These are phyloP conservation scores for Ascaphus truei DNA, from an alignment of 2,113 vertebrate species.

Conservation along the genomic window DNA sequence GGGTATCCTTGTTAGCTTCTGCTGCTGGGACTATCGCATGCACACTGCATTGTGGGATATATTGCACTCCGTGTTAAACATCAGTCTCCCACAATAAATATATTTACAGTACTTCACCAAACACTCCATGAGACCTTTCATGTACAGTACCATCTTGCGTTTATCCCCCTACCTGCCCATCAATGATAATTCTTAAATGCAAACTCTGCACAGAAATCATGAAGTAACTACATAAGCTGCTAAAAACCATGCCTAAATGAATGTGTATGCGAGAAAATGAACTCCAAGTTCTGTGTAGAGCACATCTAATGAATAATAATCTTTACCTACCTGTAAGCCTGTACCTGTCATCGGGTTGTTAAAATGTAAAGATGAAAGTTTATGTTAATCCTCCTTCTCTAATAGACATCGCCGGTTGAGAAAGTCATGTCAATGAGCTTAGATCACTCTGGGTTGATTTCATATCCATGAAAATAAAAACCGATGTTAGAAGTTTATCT, in stretches of 20 bases:
- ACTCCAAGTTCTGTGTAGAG: not conserved
- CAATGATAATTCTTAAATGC: not conserved
- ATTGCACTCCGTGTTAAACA: too few relatives aligned
- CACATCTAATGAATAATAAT: not conserved
- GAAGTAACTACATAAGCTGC: not conserved
- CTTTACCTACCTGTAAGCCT: not conserved
- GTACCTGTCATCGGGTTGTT: not conserved
- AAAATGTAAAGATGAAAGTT: not conserved
- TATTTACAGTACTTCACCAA: too few relatives aligned
- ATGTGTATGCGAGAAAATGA: not conserved
- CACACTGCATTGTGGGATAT: too few relatives aligned
- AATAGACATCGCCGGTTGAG: not conserved
- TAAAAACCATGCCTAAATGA: not conserved
- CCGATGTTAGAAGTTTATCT: not conserved
- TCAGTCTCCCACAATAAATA: too few relatives aligned
- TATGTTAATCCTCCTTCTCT: not conserved
- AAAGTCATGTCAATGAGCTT: not conserved
- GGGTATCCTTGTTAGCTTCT: too few relatives aligned
- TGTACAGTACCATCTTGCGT: not conserved
- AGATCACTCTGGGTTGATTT: not conserved
- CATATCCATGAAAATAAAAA: not conserved
- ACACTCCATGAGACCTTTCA: too few relatives aligned
- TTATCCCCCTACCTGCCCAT: not conserved
- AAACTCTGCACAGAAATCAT: not conserved
- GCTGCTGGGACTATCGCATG: too few relatives aligned